Evolutionary conservation across 1,140 invertebrate genomes (phyloP).

Genomic region (Brachionus paranguensis): DNA sequence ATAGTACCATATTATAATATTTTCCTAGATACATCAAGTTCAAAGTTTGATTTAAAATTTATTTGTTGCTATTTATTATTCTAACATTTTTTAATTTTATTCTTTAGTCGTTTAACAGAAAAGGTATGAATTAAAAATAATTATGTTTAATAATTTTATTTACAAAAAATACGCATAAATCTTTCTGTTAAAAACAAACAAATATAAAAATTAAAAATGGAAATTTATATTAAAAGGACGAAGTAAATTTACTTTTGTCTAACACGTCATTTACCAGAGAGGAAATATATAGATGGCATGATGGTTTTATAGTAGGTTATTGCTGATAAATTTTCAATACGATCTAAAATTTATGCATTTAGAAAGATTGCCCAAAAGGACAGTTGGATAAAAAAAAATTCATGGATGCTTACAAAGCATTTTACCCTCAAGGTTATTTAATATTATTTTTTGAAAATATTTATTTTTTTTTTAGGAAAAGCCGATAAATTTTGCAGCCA

Average conservation of each 20-base stretch:
- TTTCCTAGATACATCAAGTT: too few species aligned
- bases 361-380: conserved; percentile 40
- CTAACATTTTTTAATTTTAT: too few species aligned
- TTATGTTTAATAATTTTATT: too few species aligned
- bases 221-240: conserved; percentile 1
- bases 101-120: too few species aligned
- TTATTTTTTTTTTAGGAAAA: conserved; percentile 30
- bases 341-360: neutral
- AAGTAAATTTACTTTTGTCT: conserved; percentile 13
- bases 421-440: conserved; percentile 35
- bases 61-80: too few species aligned
- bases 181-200: too few species aligned
- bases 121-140: too few species aligned
- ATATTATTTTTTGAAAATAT: neutral
- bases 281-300: conserved; percentile 36
- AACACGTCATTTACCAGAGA: conserved; percentile 30
- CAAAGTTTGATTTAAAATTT: too few species aligned
- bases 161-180: too few species aligned
- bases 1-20: too few species aligned
- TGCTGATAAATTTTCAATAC: too few species aligned
- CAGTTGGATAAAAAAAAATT: conserved; percentile 41
- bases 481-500: conserved; percentile 40
- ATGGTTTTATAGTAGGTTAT: conserved; percentile 20
- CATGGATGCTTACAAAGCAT: conserved; percentile 19
- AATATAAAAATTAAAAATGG: too few species aligned